These are phyloP conservation scores for Branchinecta sandiegonensis DNA, from an alignment of 2,888 invertebrate genomes.

Conservation along the genomic window DNA sequence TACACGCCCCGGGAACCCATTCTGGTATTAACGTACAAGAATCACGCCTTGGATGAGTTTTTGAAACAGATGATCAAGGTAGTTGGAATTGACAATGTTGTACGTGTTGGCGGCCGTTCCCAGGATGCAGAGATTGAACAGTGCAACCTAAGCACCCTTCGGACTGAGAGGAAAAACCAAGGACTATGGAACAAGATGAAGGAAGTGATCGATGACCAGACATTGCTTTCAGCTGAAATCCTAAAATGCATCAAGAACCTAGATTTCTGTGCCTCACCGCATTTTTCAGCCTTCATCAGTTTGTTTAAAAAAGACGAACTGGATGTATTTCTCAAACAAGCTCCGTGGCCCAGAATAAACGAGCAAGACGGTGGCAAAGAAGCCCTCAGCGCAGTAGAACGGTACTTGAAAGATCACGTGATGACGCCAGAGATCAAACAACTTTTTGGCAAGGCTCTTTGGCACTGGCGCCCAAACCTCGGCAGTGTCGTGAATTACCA, in stretches of 20 bases:
- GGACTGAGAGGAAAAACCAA: neutral
- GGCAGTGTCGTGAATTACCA: too few species aligned
- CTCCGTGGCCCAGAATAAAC: neutral
- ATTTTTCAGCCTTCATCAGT: neutral
- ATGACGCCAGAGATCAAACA: too few species aligned
- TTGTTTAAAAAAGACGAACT: conserved; percentile 11
- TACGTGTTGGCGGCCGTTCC: conserved; percentile 18
- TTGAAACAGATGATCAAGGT: conserved; percentile 17
- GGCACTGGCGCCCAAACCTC: too few species aligned
- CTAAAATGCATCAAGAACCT: neutral
- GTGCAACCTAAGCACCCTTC: neutral
- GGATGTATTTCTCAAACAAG: neutral
- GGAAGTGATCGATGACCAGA: conserved; percentile 15
- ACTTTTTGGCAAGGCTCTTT: too few species aligned
- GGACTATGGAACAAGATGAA: neutral
- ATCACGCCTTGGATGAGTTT: conserved; percentile 21
- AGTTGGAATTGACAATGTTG: conserved; percentile 18
- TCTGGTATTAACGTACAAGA: conserved; percentile 20
- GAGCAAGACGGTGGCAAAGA: neutral
- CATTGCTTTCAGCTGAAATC: neutral
- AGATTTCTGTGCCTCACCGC: neutral
- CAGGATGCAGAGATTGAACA: conserved; percentile 8
- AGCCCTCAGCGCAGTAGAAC: neutral
- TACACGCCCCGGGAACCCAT: conserved; percentile 12
- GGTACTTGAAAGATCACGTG: neutral